Evolutionary conservation across 1,140 invertebrate species (phyloP).

Genomic region (Platorchestia sp.): DNA sequence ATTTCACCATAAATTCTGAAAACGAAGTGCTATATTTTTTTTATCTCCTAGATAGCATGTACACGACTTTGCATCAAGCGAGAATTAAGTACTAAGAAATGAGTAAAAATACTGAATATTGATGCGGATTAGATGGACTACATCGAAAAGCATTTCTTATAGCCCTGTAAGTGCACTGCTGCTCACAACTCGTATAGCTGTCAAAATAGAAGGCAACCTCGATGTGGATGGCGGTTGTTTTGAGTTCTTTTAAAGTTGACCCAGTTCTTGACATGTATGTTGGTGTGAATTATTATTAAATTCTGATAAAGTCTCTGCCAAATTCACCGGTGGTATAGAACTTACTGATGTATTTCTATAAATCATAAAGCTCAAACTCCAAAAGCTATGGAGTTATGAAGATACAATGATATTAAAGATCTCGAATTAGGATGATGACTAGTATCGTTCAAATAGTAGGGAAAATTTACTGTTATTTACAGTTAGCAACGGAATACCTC

Average conservation of each 20-base stretch:
- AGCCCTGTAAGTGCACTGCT: too few species aligned
- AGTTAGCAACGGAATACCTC: too few species aligned
- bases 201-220: not conserved
- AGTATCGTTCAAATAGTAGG: not conserved
- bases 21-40: too few species aligned
- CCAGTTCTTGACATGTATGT: not conserved
- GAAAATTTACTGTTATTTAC: not conserved
- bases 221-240: not conserved
- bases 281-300: not conserved
- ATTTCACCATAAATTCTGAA: too few species aligned
- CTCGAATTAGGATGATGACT: not conserved
- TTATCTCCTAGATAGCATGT: too few species aligned
- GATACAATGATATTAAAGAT: not conserved
- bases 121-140: too few species aligned
- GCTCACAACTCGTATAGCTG: not conserved
- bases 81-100: too few species aligned
- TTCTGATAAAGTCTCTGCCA: not conserved
- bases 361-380: not conserved
- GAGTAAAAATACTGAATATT: too few species aligned
- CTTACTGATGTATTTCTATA: not conserved
- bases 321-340: not conserved
- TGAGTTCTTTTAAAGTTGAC: not conserved
- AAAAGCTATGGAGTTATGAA: not conserved
- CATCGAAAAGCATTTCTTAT: too few species aligned
- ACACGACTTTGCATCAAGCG: too few species aligned